Evolutionary conservation across 2,888 invertebrate species (phyloP).

Genomic region (Saturnia japonica): DNA sequence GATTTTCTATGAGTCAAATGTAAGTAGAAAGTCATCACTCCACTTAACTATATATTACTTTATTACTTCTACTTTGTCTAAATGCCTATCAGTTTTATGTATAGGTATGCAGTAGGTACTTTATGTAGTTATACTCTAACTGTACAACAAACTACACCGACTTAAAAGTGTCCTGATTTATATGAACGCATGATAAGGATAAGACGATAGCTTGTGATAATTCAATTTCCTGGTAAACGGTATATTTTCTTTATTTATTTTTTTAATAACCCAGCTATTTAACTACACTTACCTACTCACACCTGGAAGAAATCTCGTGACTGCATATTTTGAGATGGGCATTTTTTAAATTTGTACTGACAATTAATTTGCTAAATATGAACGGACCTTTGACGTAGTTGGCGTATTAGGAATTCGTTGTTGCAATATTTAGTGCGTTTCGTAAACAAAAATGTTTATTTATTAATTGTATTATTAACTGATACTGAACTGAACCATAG

Average conservation of each 20-base stretch:
- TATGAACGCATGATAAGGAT: background rate
- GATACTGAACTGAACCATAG: background rate
- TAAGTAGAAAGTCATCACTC: no score
- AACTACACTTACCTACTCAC: background rate
- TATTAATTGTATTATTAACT: no score
- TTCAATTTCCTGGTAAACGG: conserved; percentile 8
- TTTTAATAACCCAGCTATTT: background rate
- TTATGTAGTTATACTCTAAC: background rate
- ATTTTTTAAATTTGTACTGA: background rate
- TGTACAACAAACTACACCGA: background rate
- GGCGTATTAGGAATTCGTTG: background rate
- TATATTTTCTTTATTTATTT: background rate
- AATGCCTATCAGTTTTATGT: background rate
- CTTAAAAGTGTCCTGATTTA: conserved; percentile 9
- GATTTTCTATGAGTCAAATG: no score
- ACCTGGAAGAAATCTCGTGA: background rate
- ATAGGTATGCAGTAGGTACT: background rate
- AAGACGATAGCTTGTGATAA: conserved; percentile 1
- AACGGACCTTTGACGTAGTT: background rate
- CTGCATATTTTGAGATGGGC: background rate
- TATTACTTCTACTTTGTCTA: background rate
- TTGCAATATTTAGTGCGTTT: no score
- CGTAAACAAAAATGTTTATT: background rate
- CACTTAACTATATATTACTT: background rate
- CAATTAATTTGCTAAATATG: background rate